Conservation (phyloP, 2,888 invertebrate species). For the Cheiracanthium punctorium region DNA sequence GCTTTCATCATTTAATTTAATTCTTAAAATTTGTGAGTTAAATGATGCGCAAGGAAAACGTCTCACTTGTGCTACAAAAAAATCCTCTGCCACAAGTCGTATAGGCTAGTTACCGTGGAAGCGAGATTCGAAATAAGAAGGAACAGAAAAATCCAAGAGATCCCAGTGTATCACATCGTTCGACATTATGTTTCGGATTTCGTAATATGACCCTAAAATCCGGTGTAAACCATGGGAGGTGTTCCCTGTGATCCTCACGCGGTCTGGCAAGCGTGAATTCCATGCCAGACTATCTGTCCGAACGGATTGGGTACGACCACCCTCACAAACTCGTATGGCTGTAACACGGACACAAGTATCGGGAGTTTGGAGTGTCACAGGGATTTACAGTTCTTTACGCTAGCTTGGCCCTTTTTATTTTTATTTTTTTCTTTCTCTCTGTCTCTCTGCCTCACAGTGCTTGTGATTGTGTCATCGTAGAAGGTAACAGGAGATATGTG, state of each 20-base stretch:
- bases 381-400: neutral
- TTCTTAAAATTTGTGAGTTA: too few relatives aligned
- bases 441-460: neutral
- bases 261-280: conserved; percentile 53
- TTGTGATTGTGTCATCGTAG: neutral
- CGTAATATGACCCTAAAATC: neutral
- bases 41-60: too few relatives aligned
- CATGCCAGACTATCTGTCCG: conserved; percentile 60
- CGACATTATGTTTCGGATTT: neutral
- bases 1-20: too few relatives aligned
- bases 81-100: too few relatives aligned
- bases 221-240: neutral
- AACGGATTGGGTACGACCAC: conserved; percentile 44
- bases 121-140: too few relatives aligned
- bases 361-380: neutral
- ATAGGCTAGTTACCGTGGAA: too few relatives aligned
- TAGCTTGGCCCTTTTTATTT: too few relatives aligned
- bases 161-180: too few relatives aligned
- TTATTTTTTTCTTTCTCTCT: neutral
- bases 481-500: neutral
- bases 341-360: conserved; percentile 26
- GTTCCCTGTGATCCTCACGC: conserved; percentile 38
- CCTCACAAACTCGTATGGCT: conserved; percentile 42
- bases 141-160: too few relatives aligned
- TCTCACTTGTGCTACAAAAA: too few relatives aligned